These are phyloP conservation scores for Chymomyza procnemis DNA, from an alignment of 2,888 invertebrate species.

Conservation along the genomic window DNA sequence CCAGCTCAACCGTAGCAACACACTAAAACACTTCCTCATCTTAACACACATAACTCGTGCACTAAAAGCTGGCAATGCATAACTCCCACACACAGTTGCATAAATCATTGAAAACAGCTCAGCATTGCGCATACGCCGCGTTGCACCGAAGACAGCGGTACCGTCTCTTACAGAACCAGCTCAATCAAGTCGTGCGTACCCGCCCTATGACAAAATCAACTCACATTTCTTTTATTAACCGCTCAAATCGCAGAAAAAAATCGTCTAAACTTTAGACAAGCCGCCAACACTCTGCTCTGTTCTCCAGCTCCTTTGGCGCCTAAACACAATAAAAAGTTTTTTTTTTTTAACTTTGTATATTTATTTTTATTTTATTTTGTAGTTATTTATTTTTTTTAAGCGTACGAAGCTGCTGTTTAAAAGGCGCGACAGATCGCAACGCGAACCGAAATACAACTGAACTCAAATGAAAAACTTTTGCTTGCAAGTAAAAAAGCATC, in stretches of 20 bases:
- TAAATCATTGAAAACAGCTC: neutral
- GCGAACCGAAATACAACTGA: conserved; percentile 77
- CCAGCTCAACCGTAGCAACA: too few relatives aligned
- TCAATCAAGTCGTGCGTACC: neutral
- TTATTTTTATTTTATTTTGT: neutral
- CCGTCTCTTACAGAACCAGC: neutral
- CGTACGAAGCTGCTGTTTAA: conserved; percentile 26
- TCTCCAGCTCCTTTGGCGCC: neutral
- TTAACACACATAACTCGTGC: neutral
- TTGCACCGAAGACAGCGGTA: neutral
- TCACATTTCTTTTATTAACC: neutral
- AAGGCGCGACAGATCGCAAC: conserved; percentile 74
- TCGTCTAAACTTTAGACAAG: neutral
- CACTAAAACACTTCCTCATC: neutral
- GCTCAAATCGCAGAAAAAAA: neutral
- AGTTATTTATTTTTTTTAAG: neutral
- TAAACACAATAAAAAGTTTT: neutral
- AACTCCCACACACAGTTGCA: neutral
- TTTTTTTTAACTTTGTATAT: conserved; percentile 11
- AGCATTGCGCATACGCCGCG: conserved; percentile 14
- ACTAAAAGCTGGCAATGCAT: neutral
- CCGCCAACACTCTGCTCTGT: neutral
- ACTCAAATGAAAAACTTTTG: conserved; percentile 77
- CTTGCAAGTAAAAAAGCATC: conserved; percentile 74
- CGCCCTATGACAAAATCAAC: neutral